These are phyloP conservation scores for Torymus texanus DNA, from an alignment of 2,888 invertebrate genomes.

Conservation along the genomic window DNA sequence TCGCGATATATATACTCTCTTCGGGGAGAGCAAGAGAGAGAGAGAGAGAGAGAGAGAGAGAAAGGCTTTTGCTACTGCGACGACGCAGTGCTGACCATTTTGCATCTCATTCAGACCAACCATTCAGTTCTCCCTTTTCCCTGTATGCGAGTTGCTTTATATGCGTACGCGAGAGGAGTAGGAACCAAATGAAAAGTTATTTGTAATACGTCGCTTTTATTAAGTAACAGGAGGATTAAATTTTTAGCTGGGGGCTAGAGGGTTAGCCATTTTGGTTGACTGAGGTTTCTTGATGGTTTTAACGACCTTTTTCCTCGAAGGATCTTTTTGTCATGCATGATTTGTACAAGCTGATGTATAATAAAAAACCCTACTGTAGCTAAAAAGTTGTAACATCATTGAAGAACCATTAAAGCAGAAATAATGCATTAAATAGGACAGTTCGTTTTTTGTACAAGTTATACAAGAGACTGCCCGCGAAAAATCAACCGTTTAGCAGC, in stretches of 20 bases:
- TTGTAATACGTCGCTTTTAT: constrained; percentile 13
- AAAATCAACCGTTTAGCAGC: constrained; percentile 49
- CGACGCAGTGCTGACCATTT: constrained; percentile 72
- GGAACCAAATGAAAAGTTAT: constrained; percentile 18
- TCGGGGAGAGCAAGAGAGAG: constrained; percentile 31
- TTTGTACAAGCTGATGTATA: neutral
- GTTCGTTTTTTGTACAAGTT: neutral
- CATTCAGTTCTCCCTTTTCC: constrained; percentile 61
- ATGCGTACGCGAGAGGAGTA: neutral
- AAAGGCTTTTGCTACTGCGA: constrained; percentile 45
- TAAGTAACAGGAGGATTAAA: constrained; percentile 21
- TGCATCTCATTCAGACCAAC: constrained; percentile 70
- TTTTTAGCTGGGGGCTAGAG: neutral
- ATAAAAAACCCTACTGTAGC: neutral
- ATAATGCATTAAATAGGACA: neutral
- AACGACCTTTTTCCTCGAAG: no score
- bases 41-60: constrained; percentile 20
- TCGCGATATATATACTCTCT: constrained; percentile 28
- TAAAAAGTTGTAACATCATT: no score
- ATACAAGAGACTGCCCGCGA: neutral
- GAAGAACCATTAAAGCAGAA: no score
- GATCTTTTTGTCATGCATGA: no score
- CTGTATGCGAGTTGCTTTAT: constrained; percentile 28
- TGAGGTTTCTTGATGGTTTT: no score
- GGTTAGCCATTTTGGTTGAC: no score